A percentile compares a stretch with the other conserved stretches of the same genome.
These are phyloP conservation scores for Asbolus verrucosus DNA, from an alignment of 1,140 invertebrate species.

Conservation along the genomic window DNA sequence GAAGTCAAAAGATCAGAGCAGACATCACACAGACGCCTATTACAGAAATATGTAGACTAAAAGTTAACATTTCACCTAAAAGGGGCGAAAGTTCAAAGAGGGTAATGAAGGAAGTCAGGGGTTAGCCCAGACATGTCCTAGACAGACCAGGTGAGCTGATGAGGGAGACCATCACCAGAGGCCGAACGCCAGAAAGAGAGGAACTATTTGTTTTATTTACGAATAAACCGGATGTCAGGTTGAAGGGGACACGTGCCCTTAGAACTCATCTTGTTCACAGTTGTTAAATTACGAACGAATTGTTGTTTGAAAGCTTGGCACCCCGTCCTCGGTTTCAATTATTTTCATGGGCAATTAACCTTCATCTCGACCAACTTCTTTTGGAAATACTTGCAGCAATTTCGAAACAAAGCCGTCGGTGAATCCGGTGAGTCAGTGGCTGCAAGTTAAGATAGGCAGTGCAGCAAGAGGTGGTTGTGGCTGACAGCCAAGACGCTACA, in stretches of 20 bases:
- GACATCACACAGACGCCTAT: constrained; percentile 45
- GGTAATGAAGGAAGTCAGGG: constrained; percentile 47
- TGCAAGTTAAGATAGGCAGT: constrained; percentile 54
- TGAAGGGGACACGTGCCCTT: constrained; percentile 41
- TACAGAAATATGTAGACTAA: constrained; percentile 47
- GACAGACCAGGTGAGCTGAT: constrained; percentile 39
- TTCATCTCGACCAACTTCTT: too few relatives aligned
- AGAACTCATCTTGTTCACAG: constrained; percentile 41
- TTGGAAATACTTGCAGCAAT: too few relatives aligned
- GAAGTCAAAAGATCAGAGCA: constrained; percentile 20
- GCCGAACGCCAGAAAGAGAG: constrained; percentile 2
- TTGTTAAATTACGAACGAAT: constrained; percentile 20
- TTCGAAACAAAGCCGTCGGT: constrained; percentile 21
- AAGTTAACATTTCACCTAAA: constrained; percentile 42
- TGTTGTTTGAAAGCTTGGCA: constrained; percentile 10
- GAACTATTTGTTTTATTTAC: constrained; percentile 25
- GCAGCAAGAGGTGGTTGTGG: constrained; percentile 60
- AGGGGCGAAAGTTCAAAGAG: constrained; percentile 30
- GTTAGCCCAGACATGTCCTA: constrained; percentile 46
- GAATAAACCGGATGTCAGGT: constrained; percentile 41
- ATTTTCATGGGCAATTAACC: too few relatives aligned
- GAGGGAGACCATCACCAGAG: neutral
- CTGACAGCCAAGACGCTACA: constrained; percentile 52
- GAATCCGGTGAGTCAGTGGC: constrained; percentile 53
- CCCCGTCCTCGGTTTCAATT: neutral